Percentiles rank a stretch among this genome's conserved stretches.
phyloP scores from a whole-genome alignment of 2,113 vertebrate species.

The Sander lucioperca region DNA sequence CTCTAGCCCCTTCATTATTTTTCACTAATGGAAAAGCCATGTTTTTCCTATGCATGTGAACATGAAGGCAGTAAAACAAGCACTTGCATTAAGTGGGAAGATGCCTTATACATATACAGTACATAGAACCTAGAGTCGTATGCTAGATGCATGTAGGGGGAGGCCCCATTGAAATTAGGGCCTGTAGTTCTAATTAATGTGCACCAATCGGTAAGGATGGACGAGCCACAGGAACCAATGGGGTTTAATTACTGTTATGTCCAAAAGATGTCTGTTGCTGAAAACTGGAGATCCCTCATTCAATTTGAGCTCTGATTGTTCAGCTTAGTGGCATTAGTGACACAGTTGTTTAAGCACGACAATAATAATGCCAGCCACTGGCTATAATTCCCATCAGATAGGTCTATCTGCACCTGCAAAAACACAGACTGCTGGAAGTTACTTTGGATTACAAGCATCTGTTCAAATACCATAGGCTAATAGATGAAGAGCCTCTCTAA shows the following conservation, averaged over 20 bases:
- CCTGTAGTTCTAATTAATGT: constrained; percentile 14
- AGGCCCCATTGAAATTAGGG: constrained; percentile 1
- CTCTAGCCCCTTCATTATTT: constrained; percentile 3
- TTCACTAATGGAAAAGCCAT: constrained; percentile 1
- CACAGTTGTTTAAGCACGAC: constrained; percentile 16
- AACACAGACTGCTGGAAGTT: constrained; percentile 44
- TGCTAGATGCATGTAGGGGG: constrained; percentile 4
- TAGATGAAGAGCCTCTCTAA: constrained; percentile 56
- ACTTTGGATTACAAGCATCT: constrained; percentile 57
- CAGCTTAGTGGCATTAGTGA: constrained; percentile 5
- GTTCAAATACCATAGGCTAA: constrained; percentile 62
- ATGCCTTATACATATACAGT: not conserved
- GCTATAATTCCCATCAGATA: constrained; percentile 13
- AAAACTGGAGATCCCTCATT: constrained; percentile 8
- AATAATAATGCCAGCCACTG: not conserved
- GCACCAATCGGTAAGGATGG: not conserved
- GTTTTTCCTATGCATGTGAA: not conserved
- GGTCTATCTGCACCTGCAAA: constrained; percentile 37
- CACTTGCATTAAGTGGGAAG: not conserved
- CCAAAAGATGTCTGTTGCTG: not conserved
- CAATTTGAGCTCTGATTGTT: constrained; percentile 15
- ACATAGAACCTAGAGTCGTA: not conserved
- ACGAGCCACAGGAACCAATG: not conserved
- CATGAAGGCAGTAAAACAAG: not conserved
- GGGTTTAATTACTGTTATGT: constrained; percentile 13